Conservation (phyloP, 2,113 vertebrate species). For the Micromys minutus region DNA sequence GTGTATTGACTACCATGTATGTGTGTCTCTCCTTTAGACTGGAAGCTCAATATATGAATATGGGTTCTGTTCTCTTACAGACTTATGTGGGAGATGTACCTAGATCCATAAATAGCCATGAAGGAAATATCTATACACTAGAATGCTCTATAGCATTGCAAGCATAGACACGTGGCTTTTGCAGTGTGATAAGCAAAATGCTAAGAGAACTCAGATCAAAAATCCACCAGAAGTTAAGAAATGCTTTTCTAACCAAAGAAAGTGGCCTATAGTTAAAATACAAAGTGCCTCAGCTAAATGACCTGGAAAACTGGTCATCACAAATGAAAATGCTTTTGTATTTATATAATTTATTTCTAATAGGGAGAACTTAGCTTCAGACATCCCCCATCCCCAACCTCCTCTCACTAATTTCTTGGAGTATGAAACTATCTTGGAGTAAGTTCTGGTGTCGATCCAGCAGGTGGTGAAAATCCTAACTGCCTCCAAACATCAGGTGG, state of each 20-base stretch:
- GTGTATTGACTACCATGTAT: slow-evolving; percentile 44
- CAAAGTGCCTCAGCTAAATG: slow-evolving; percentile 29
- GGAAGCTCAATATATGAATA: neutral
- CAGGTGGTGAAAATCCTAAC: slow-evolving; percentile 38
- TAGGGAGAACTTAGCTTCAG: neutral
- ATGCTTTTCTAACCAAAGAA: slow-evolving; percentile 40
- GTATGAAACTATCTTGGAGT: slow-evolving; percentile 11
- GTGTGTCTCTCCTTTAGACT: neutral
- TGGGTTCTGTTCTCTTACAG: neutral
- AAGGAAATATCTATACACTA: neutral
- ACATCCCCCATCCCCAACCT: neutral
- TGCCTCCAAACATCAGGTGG: neutral
- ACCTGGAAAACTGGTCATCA: slow-evolving; percentile 26
- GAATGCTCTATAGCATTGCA: neutral
- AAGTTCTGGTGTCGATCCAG: slow-evolving; percentile 35
- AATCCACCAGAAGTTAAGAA: neutral
- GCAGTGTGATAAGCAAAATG: neutral
- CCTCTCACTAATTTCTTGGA: slow-evolving; percentile 13
- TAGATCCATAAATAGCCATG: neutral
- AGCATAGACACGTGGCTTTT: neutral
- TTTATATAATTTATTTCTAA: slow-evolving; percentile 38
- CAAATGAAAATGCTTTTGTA: slow-evolving; percentile 1
- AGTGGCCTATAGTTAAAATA: slow-evolving; percentile 18
- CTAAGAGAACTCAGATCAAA: neutral
- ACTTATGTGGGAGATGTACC: neutral